These are phyloP conservation scores for Apus apus DNA, from an alignment of 2,113 vertebrate species.

Conservation along the genomic window DNA sequence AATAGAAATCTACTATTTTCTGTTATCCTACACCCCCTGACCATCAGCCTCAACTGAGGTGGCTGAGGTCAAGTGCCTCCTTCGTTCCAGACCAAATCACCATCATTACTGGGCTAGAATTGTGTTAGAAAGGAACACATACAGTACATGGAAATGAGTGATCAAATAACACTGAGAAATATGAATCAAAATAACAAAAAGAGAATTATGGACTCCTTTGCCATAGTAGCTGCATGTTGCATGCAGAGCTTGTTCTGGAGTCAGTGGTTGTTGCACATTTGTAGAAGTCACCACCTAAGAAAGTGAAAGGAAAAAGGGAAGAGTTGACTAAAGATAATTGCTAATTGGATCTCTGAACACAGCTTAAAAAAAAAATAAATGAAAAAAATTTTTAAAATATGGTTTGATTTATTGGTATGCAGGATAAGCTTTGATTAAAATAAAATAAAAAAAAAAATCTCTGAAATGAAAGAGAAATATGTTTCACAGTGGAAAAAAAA, in stretches of 20 bases:
- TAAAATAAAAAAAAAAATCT: not conserved
- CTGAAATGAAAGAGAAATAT: slow-evolving; percentile 65
- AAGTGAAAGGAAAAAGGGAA: not conserved
- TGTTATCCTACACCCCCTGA: not conserved
- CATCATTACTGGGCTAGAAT: not conserved
- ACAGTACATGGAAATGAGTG: not conserved
- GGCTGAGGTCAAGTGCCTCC: not conserved
- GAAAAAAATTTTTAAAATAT: slow-evolving; percentile 31
- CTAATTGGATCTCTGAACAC: not conserved
- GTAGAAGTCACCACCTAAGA: not conserved
- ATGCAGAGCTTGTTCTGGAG: not conserved
- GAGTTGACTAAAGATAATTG: not conserved
- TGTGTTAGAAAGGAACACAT: too few species aligned
- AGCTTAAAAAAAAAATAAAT: not conserved
- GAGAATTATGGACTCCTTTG: not conserved
- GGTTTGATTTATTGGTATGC: slow-evolving; percentile 63
- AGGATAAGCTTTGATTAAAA: slow-evolving; percentile 18
- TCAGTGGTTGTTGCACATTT: not conserved
- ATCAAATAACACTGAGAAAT: not conserved
- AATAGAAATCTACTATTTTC: not conserved
- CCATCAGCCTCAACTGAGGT: not conserved
- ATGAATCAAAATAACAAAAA: not conserved
- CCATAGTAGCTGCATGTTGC: not conserved
- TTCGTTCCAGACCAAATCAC: not conserved
- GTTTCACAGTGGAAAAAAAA: slow-evolving; percentile 67